Base-by-base conservation (phyloP, 2,888 invertebrate genomes). In the Pollenia angustigena region DNA sequence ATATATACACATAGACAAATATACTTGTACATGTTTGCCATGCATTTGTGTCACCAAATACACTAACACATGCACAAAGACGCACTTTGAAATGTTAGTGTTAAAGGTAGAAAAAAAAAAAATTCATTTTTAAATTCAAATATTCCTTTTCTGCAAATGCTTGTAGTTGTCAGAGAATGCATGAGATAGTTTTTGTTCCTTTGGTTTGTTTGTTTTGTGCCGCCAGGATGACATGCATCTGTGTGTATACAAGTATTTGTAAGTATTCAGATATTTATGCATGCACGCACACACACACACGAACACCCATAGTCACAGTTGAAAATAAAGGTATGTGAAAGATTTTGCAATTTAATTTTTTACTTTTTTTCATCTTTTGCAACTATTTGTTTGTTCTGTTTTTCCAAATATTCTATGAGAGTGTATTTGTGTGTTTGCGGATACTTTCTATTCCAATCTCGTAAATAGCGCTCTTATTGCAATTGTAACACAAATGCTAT, bases 21-120 rank as follows among this genome's bases (percentile, higher is more conserved):
- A 11, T 23, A n/a, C 1, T 16, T 10, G 7, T 12, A 16, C 16
- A 32, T 50, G 54, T 78, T 78, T 78, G 64, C 1, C 40, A 64
- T 72, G 56, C 56, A 75, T 72, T 78, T 66, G 83, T 58, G 83
- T 64, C 78, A 83, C 46, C 60, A 62, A 64, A 48, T 48, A 69
- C 16, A 69, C 69, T 60, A 9, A n/a, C 69, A 44, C 11, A n/a
- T 9, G 18, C 8, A 60, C 14, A 42, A 14, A 72, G 56, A 64
- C 42, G 60, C 60, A 69, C 60, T 60, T 60, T 68, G 44, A 69
- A 48, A 14, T 46, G 16, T 44, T 11, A 62, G 52, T 71, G 60
- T 62, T 69, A 42, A 80, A 48, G 16, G 32, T 32, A 32, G 54
- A 76, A 64, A 72, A 56, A 46, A 76, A 64, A 72, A 56, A 46